Evolutionary conservation across 1,140 invertebrate species (phyloP).

Genomic region (Meteorus sp.): DNA sequence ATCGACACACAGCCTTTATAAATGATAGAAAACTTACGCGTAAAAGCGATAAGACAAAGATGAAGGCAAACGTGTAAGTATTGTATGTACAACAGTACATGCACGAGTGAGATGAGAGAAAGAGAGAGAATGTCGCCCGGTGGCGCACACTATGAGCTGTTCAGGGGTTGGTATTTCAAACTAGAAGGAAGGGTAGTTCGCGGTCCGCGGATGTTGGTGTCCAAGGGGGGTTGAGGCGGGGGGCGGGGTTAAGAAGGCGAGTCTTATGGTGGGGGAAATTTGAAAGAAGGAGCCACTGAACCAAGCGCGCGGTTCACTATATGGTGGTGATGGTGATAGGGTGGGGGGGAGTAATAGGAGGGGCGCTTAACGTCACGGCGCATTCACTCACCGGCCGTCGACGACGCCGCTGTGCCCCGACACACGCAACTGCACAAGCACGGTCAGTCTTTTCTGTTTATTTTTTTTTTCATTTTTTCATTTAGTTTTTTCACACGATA

Average conservation of each 20-base stretch:
- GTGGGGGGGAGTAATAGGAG: constrained; percentile 43
- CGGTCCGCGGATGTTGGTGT: constrained; percentile 35
- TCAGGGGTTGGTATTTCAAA: constrained; percentile 28
- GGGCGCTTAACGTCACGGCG: constrained; percentile 49
- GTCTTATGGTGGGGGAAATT: constrained; percentile 17
- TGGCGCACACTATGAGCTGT: background rate
- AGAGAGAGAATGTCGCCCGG: background rate
- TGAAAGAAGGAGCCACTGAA: constrained; percentile 11
- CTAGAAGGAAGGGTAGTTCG: constrained; percentile 37
- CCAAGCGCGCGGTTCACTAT: background rate
- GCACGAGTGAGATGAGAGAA: constrained; percentile 18
- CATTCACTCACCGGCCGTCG: constrained; percentile 58
- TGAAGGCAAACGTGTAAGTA: background rate
- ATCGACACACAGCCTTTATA: no score
- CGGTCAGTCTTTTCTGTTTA: constrained; percentile 42
- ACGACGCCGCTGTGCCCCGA: constrained; percentile 48
- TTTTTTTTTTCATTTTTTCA: constrained; percentile 24
- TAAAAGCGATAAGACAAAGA: background rate
- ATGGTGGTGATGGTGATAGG: no score
- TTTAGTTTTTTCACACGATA: background rate
- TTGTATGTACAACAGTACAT: background rate
- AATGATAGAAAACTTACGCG: no score
- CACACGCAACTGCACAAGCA: constrained; percentile 44
- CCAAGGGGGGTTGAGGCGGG: constrained; percentile 23
- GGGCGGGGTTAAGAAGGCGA: constrained; percentile 33